Evolutionary conservation across 1,140 invertebrate genomes (phyloP).

Genomic region (Saccostrea echinata): DNA sequence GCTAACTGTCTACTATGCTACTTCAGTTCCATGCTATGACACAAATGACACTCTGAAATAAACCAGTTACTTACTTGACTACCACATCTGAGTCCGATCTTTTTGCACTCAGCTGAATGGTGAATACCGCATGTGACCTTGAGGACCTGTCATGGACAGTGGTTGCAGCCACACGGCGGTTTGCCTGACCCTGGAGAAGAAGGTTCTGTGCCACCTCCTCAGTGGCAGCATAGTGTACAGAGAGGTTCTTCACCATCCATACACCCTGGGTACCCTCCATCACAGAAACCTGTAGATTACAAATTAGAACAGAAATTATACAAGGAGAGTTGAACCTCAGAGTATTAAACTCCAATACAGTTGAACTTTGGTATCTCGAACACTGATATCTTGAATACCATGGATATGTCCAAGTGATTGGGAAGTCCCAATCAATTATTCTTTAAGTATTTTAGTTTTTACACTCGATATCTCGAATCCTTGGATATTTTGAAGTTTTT

Average conservation of each 20-base stretch:
- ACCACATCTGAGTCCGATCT: conserved; percentile 80
- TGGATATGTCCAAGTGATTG: too few species aligned
- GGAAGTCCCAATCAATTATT: too few species aligned
- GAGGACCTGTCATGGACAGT: conserved; percentile 81
- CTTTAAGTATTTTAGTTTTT: too few species aligned
- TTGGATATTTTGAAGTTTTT: too few species aligned
- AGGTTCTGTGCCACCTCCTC: conserved; percentile 84
- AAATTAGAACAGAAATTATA: neutral
- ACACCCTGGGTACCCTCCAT: conserved; percentile 83
- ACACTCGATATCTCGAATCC: too few species aligned
- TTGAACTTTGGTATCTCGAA: too few species aligned
- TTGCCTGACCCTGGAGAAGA: conserved; percentile 83
- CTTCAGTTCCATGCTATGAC: neutral
- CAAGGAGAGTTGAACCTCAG: too few species aligned
- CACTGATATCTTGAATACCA: too few species aligned
- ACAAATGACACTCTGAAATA: neutral
- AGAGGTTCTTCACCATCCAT: conserved; percentile 84
- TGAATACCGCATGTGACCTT: conserved; percentile 86
- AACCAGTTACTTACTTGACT: conserved; percentile 67
- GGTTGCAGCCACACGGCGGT: conserved; percentile 84
- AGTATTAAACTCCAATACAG: too few species aligned
- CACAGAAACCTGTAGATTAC: conserved; percentile 79
- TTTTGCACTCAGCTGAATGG: conserved; percentile 82
- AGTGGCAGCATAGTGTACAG: conserved; percentile 82
- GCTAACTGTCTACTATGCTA: too few species aligned